phyloP scores from a whole-genome alignment of 2,113 vertebrate species.

The Lethenteron camtschaticum region DNA sequence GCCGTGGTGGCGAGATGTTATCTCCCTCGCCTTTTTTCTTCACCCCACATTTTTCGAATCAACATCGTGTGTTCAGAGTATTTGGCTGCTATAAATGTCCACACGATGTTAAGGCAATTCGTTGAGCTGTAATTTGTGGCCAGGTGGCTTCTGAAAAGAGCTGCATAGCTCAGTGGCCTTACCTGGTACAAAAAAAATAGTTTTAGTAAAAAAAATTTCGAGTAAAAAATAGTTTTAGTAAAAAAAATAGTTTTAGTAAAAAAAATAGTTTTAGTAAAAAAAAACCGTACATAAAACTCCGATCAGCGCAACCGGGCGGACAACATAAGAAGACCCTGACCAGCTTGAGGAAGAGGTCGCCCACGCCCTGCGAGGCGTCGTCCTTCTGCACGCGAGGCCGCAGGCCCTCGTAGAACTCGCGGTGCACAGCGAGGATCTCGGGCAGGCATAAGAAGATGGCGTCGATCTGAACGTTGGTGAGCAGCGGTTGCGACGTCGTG shows the following conservation, averaged over 20 bases:
- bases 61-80: no score
- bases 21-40: no score
- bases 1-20: no score
- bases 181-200: not conserved
- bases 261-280: not conserved
- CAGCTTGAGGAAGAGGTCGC: constrained; percentile 94
- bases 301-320: not conserved
- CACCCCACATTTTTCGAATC: no score
- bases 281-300: not conserved
- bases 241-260: not conserved
- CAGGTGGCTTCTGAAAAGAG: constrained; percentile 10
- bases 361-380: constrained; percentile 78
- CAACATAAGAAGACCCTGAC: constrained; percentile 17
- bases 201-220: not conserved
- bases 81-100: no score
- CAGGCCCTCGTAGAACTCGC: constrained; percentile 81
- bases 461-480: constrained; percentile 73
- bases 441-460: constrained; percentile 99
- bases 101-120: no score
- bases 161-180: no score
- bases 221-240: not conserved
- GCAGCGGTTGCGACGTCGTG: constrained; percentile 83
- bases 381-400: constrained; percentile 75
- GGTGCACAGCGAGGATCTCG: constrained; percentile 91
- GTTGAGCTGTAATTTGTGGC: not conserved